These are phyloP conservation scores for Cataglyphis altisquamis DNA, from an alignment of 2,888 invertebrate species.

Conservation along the genomic window DNA sequence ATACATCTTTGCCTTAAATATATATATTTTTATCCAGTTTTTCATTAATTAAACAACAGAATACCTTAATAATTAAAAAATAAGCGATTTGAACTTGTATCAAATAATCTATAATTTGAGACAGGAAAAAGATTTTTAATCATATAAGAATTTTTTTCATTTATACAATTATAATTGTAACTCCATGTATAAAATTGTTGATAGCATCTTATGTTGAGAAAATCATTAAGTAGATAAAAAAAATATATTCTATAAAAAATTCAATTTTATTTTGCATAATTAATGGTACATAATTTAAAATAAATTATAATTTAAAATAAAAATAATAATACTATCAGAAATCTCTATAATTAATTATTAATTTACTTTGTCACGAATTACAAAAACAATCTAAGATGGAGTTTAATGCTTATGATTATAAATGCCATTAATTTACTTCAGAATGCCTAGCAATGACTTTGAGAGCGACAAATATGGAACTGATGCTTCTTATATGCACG, in stretches of 20 bases:
- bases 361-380: not conserved
- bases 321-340: not conserved
- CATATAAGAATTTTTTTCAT: not conserved
- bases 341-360: not conserved
- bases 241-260: not conserved
- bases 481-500: slow-evolving; percentile 43
- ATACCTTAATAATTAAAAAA: not conserved
- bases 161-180: not conserved
- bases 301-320: not conserved
- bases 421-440: slow-evolving; percentile 74
- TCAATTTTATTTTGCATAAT: not conserved
- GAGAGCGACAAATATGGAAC: slow-evolving; percentile 78
- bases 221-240: not conserved
- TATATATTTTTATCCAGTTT: slow-evolving; percentile 4
- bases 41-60: slow-evolving; percentile 31
- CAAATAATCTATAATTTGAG: not conserved
- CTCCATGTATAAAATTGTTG: not conserved
- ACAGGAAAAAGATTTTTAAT: not conserved
- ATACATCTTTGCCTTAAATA: slow-evolving; percentile 15
- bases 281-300: not conserved
- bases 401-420: not conserved
- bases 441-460: slow-evolving; percentile 82
- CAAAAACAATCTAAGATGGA: not conserved
- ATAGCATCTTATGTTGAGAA: not conserved
- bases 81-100: not conserved